Conservation (phyloP, 2,888 invertebrate genomes). For the Catocala fraxini region DNA sequence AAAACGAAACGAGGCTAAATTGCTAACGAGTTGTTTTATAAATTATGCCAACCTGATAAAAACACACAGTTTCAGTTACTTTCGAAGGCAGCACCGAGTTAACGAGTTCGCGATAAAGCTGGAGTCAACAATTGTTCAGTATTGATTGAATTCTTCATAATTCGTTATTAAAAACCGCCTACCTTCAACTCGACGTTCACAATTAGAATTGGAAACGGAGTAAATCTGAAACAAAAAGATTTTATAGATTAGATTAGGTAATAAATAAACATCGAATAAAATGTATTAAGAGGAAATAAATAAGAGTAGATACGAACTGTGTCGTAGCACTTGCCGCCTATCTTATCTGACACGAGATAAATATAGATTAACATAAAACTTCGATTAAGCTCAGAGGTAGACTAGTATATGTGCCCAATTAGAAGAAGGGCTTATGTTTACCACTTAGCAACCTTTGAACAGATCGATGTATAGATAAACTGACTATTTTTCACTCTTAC, state of each 20-base stretch:
- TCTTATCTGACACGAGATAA: neutral
- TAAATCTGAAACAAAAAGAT: conserved; percentile 42
- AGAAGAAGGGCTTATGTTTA: no score
- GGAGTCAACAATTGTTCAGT: conserved; percentile 21
- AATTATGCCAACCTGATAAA: conserved; percentile 53
- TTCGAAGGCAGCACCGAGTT: conserved; percentile 48
- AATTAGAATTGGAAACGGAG: conserved; percentile 15
- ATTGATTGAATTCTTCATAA: conserved; percentile 30
- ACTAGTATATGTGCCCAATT: neutral
- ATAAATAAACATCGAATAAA: no score
- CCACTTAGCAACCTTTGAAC: no score
- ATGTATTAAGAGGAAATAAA: neutral
- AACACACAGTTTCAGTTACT: conserved; percentile 50
- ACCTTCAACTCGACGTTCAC: conserved; percentile 36
- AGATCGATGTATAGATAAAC: no score
- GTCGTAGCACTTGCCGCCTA: neutral
- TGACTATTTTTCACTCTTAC: no score
- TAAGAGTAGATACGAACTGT: neutral
- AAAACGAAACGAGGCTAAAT: conserved; percentile 67
- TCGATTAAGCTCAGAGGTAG: neutral
- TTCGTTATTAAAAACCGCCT: conserved; percentile 23
- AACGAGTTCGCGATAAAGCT: conserved; percentile 28
- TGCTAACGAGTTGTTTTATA: conserved; percentile 62
- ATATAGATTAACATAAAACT: neutral
- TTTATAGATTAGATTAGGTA: neutral